A percentile compares a stretch with the other conserved stretches of the same genome.
phyloP scores from a whole-genome alignment of 2,113 vertebrate species.

The Hippocampus zosterae region DNA sequence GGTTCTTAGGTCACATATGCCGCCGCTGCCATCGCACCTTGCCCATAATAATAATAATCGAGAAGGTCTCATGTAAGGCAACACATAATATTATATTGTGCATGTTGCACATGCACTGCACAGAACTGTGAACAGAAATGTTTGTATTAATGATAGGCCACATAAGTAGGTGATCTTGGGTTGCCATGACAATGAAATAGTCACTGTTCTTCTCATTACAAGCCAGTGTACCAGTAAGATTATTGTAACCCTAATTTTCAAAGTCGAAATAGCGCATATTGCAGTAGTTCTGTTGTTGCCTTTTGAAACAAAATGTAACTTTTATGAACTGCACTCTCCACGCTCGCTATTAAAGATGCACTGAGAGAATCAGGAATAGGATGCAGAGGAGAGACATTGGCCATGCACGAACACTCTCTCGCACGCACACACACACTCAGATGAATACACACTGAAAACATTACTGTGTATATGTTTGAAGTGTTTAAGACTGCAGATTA shows the following conservation, averaged over 20 bases:
- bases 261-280: neutral
- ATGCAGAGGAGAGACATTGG: constrained; percentile 13
- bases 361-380: constrained; percentile 39
- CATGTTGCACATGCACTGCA: too few species aligned
- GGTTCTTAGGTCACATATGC: too few species aligned
- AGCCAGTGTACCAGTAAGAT: neutral
- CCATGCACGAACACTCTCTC: neutral
- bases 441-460: constrained; percentile 16
- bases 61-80: too few species aligned
- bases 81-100: too few species aligned
- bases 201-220: neutral
- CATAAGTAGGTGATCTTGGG: neutral
- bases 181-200: neutral
- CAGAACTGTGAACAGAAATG: too few species aligned
- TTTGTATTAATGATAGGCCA: neutral
- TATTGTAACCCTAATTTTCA: neutral
- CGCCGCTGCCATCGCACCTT: too few species aligned
- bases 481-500: constrained; percentile 44
- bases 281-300: constrained; percentile 10
- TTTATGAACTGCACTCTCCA: constrained; percentile 18
- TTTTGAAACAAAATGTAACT: constrained; percentile 17
- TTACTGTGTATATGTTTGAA: constrained; percentile 42
- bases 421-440: constrained; percentile 2
- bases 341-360: constrained; percentile 44
- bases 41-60: too few species aligned